These are phyloP conservation scores for Drosophila atroscutellata DNA, from an alignment of 2,888 invertebrate genomes.

Conservation along the genomic window DNA sequence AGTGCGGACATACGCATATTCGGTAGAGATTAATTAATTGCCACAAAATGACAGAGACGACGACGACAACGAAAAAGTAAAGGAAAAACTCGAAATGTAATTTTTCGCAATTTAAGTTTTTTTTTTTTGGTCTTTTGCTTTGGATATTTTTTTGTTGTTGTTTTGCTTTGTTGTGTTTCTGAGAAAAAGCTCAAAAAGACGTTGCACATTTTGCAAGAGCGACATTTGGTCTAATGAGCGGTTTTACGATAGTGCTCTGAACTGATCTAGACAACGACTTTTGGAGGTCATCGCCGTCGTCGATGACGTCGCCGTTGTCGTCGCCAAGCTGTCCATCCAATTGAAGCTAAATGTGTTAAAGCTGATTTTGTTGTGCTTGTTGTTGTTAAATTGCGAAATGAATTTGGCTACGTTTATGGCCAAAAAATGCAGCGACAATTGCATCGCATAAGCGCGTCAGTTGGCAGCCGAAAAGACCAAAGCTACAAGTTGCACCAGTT, in stretches of 20 bases:
- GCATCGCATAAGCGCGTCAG: constrained; percentile 54
- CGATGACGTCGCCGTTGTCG: constrained; percentile 51
- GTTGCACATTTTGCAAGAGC: constrained; percentile 71
- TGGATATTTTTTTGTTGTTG: constrained; percentile 18
- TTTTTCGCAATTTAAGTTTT: constrained; percentile 64
- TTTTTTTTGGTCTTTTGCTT: constrained; percentile 28
- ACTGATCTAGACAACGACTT: constrained; percentile 60
- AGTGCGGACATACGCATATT: constrained; percentile 66
- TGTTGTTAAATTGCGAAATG: constrained; percentile 66
- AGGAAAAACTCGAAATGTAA: constrained; percentile 56
- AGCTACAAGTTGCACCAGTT: constrained; percentile 70
- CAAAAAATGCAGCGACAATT: constrained; percentile 67
- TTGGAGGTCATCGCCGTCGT: constrained; percentile 73
- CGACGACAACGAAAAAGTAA: constrained; percentile 40
- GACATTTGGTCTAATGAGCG: constrained; percentile 75
- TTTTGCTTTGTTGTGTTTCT: constrained; percentile 32
- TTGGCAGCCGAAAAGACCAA: constrained; percentile 50
- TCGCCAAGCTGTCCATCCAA: constrained; percentile 74
- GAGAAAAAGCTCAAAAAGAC: constrained; percentile 69
- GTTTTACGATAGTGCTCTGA: constrained; percentile 36
- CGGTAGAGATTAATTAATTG: constrained; percentile 75
- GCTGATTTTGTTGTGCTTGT: constrained; percentile 49
- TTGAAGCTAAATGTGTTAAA: constrained; percentile 61
- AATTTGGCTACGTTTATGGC: constrained; percentile 66
- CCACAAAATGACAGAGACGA: constrained; percentile 65